Conservation (phyloP, 2,888 invertebrate genomes). For the Rhagophthalmus giganteus region DNA sequence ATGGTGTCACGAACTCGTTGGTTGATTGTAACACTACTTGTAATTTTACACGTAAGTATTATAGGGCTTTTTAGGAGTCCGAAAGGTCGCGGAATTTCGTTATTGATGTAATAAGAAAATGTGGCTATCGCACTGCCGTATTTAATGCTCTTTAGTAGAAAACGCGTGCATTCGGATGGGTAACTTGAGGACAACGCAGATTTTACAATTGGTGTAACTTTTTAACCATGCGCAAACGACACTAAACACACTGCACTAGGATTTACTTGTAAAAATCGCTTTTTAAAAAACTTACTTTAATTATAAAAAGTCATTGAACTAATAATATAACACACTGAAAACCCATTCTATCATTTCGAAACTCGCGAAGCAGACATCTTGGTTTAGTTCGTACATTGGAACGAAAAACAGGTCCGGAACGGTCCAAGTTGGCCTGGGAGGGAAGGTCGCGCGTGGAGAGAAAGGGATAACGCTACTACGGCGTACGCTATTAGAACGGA, state of each 20-base stretch:
- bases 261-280: conserved; percentile 26
- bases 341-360: conserved; percentile 49
- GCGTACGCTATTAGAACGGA: conserved; percentile 38
- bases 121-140: too few species aligned
- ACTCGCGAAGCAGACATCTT: conserved; percentile 54
- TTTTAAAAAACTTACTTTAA: conserved; percentile 29
- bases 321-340: conserved; percentile 45
- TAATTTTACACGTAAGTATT: conserved; percentile 9
- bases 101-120: too few species aligned
- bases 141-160: conserved; percentile 10
- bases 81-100: too few species aligned
- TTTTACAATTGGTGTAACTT: conserved; percentile 28
- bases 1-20: conserved; percentile 14
- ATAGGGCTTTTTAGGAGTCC: too few species aligned
- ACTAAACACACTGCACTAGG: conserved; percentile 25
- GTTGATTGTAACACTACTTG: background rate
- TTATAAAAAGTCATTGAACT: conserved; percentile 39
- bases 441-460: conserved; percentile 48
- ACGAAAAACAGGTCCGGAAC: conserved; percentile 57
- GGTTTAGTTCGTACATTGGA: conserved; percentile 53
- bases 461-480: conserved; percentile 39
- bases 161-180: conserved; percentile 30
- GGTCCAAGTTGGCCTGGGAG: conserved; percentile 53
- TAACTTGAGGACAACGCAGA: conserved; percentile 26
- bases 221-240: conserved; percentile 29